A percentile compares a stretch with the other conserved stretches of the same genome.
Evolutionary conservation across 2,113 vertebrate species (phyloP).

Genomic region (Megaceryle torquata): DNA sequence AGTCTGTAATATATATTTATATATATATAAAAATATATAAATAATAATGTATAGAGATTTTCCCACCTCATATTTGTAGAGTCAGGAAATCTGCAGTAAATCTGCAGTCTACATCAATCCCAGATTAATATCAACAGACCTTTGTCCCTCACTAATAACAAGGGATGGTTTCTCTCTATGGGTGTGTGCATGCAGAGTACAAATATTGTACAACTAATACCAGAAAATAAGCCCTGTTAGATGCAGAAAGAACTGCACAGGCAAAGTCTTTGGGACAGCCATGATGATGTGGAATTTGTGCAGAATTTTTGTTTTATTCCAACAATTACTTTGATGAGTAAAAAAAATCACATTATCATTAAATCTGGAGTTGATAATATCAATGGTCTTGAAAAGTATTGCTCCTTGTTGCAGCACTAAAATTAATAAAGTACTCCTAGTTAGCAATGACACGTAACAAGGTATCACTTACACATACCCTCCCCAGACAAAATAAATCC

Average conservation of each 20-base stretch:
- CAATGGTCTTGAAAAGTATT: not conserved
- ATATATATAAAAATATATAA: too few species aligned
- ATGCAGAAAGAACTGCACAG: not conserved
- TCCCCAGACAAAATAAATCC: not conserved
- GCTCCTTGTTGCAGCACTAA: not conserved
- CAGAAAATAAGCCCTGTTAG: not conserved
- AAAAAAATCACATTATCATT: not conserved
- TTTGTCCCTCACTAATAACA: not conserved
- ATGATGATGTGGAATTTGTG: not conserved
- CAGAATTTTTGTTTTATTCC: not conserved
- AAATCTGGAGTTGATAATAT: not conserved
- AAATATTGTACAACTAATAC: not conserved
- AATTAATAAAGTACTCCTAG: not conserved
- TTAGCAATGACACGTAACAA: not conserved
- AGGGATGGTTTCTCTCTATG: not conserved
- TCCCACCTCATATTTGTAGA: not conserved
- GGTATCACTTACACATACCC: not conserved
- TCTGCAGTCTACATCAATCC: not conserved
- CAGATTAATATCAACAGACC: not conserved
- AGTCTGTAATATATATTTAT: too few species aligned
- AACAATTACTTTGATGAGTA: not conserved
- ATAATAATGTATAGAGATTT: constrained; percentile 13
- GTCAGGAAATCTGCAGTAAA: not conserved
- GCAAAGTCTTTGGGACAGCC: not conserved
- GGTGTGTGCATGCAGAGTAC: not conserved